A percentile compares a stretch with the other conserved stretches of the same genome.
Conservation (phyloP, 2,113 vertebrate genomes). For the Chionodraco myersi region DNA sequence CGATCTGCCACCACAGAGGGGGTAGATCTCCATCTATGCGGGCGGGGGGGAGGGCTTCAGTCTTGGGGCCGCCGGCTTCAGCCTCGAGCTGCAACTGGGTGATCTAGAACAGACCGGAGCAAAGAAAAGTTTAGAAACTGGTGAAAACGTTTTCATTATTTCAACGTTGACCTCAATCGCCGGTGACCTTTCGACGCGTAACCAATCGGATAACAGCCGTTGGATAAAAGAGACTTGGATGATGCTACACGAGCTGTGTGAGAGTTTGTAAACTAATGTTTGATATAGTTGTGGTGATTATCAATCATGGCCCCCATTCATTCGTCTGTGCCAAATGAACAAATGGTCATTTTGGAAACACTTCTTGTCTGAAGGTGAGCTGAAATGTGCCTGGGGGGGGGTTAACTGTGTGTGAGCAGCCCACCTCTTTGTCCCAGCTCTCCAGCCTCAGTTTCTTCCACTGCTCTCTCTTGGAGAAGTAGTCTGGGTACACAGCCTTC, state of each 20-base stretch:
- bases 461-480: slow-evolving; percentile 95
- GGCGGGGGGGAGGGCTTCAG: slow-evolving; percentile 93
- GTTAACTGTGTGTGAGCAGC: neutral
- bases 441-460: slow-evolving; percentile 92
- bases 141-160: no score
- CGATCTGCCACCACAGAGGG: slow-evolving; percentile 94
- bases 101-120: slow-evolving; percentile 77
- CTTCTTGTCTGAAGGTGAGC: neutral
- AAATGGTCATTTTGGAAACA: no score
- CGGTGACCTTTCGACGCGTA: no score
- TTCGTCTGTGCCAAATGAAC: no score
- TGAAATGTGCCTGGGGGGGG: neutral
- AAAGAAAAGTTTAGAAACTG: neutral
- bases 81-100: slow-evolving; percentile 92
- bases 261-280: no score
- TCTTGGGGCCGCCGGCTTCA: slow-evolving; percentile 77
- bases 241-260: no score
- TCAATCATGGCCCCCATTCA: no score
- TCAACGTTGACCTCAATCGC: no score
- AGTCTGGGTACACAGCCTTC: slow-evolving; percentile 96
- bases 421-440: slow-evolving; percentile 95
- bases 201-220: no score
- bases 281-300: no score
- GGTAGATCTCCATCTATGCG: slow-evolving; percentile 90
- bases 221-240: no score